Percentiles rank a stretch among this genome's conserved stretches.
Evolutionary conservation across 30 jellyfish, hydroid and myxozoan species (phyloP).

Genomic region (Clytia hemisphaerica): DNA sequence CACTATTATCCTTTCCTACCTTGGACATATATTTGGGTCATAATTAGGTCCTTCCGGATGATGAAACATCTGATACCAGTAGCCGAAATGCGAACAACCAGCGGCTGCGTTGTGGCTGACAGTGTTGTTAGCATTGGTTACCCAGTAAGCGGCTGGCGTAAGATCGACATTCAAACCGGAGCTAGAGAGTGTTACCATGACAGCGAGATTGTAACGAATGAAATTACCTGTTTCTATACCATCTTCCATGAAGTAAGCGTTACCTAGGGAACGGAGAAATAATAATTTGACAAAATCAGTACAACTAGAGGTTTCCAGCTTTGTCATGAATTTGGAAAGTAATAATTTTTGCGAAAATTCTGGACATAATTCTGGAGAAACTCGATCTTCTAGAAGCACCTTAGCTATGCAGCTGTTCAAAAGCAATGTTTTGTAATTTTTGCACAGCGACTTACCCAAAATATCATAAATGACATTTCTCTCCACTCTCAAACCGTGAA

Average conservation of each 20-base stretch:
- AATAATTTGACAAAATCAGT: no score
- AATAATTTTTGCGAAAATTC: no score
- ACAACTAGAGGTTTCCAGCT: no score
- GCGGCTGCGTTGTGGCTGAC: conserved; percentile 96
- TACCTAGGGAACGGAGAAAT: conserved; percentile 35
- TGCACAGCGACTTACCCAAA: conserved; percentile 62
- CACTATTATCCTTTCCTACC: conserved; percentile 41
- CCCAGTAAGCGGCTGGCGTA: conserved; percentile 95
- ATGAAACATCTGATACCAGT: conserved; percentile 91
- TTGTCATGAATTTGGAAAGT: no score
- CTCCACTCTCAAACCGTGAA: conserved; percentile 69
- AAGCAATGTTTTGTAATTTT: no score
- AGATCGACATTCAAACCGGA: conserved; percentile 90
- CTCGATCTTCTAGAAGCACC: no score
- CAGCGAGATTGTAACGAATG: conserved; percentile 71
- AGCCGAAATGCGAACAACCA: conserved; percentile 97
- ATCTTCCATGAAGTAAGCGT: conserved; percentile 92
- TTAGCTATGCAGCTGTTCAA: no score
- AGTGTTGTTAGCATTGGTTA: conserved; percentile 88
- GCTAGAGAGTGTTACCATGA: conserved; percentile 89
- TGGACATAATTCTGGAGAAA: no score
- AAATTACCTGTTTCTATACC: conserved; percentile 90
- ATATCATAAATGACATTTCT: conserved; percentile 82
- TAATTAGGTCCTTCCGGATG: conserved; percentile 97
- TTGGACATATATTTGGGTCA: conserved; percentile 72